Percentiles rank a stretch among this genome's conserved stretches.
Evolutionary conservation across 2,888 invertebrate species (phyloP).

Genomic region (Venusia cambrica): DNA sequence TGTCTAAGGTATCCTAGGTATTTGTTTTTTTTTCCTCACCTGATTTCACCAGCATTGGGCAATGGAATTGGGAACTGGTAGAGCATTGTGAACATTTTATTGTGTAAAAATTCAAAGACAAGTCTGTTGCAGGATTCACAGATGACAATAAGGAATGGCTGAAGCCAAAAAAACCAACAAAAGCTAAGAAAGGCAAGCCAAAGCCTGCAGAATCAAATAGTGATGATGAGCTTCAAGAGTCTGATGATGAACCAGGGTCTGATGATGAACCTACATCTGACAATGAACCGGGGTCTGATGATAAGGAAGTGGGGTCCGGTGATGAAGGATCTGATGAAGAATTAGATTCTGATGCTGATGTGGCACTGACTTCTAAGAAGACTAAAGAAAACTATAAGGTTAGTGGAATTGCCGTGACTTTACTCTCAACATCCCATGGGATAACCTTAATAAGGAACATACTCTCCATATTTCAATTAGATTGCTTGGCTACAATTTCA

Average conservation of each 20-base stretch:
- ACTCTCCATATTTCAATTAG: too few species aligned
- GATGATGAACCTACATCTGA: too few species aligned
- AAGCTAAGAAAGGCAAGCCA: constrained; percentile 54
- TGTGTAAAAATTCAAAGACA: too few species aligned
- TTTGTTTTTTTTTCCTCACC: too few species aligned
- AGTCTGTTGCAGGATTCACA: constrained; percentile 84
- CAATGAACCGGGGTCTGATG: constrained; percentile 10
- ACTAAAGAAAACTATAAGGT: constrained; percentile 66
- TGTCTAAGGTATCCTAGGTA: too few species aligned
- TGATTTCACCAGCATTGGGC: too few species aligned
- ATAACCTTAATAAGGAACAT: too few species aligned
- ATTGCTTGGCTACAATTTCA: too few species aligned
- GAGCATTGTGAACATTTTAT: too few species aligned
- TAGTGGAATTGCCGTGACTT: too few species aligned
- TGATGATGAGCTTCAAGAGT: constrained; percentile 44
- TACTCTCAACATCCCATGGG: too few species aligned
- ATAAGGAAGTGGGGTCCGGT: constrained; percentile 2
- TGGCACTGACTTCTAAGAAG: constrained; percentile 32
- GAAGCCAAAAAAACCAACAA: constrained; percentile 80
- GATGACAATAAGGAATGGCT: constrained; percentile 88
- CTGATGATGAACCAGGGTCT: constrained; percentile 7
- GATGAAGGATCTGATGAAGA: constrained; percentile 43
- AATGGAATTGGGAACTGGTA: too few species aligned
- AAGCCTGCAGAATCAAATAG: constrained; percentile 40
- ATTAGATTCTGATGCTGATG: constrained; percentile 32